Evolutionary conservation across 1,140 invertebrate species (phyloP), one percentile per base, ranked within the genome.

Genomic region (Drosophila neocordata): DNA sequence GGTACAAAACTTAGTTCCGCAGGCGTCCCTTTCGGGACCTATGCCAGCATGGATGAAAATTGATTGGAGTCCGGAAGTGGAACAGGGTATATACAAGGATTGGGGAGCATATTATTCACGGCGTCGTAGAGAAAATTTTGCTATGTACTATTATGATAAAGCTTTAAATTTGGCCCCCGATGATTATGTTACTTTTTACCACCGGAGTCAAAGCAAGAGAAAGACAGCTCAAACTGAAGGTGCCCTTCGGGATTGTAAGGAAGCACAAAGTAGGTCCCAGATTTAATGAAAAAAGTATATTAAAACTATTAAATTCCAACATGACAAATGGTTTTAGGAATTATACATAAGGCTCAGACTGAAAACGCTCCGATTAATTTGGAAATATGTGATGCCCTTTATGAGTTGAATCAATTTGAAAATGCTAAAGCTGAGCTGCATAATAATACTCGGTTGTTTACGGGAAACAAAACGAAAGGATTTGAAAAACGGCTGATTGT

Each of bases 401-500:
- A 89, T 27, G 79, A 91, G 37, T 24, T 91, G 4, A 91, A 91
- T 51, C 68, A 67, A 20, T 80, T 91, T 48, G 90, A 91, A 59
- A 71, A 79, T 38, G 61, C 75, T 1, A 91, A 89, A 27, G 76
- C 75, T 1, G 83, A 91, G 20, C 13, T 85, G 5, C 75, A 89
- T 56, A 66, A 91, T n/a, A 89, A 83, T 55, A 61, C 58, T 2
- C 67, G 74, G 0, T 41, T 83, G 7, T 91, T 87, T 55, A 67
- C 44, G 6, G 87, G 87, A 8, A 82, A 87, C 22, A 91, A 89
- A 38, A 65, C 69, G 0, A 71, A 71, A 52, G 55, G 63, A 22
- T 91, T 91, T 63, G 35, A 73, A 9, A 52, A 80, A 18, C 72
- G 72, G 20, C 58, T 91, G 4, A 13, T 62, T 70, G 70, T 91